Base-by-base conservation (phyloP, 2,797 vertebrate genomes). In the Crypturellus tataupa region DNA sequence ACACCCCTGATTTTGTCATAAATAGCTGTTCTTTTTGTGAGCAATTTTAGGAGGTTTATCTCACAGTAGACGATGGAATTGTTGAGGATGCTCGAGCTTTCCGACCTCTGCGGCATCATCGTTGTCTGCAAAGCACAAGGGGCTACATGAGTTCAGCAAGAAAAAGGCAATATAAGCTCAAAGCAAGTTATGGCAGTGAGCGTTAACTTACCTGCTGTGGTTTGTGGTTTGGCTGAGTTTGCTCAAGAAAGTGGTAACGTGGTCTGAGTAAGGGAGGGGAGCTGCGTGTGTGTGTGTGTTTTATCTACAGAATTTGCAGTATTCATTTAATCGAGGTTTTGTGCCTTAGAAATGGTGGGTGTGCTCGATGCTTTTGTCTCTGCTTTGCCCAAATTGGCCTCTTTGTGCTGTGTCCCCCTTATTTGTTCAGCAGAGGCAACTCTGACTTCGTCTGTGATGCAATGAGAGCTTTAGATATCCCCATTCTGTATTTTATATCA, bases 391-490 rank as follows among this genome's bases (percentile, higher is more conserved):
- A 40, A 47, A 55, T 62, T 29, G 31, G 13, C 29, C 39, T 62
- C 78, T 76, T 46, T 25, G 49, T 23, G 9, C 20, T 12, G 2
- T 6, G 3, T 5, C 47, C 70, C 68, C 49, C 51, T 20, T 6
- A 18, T 11, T 79, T 68, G 29, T 60, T 68, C 6, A 53, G 44
- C 58, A 58, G 56, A 86, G 58, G 37, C 27, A 31, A 11, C 25
- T 0, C 58, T 33, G 70, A 19, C 55, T 25, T 10, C 29, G 55
- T 10, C 0, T 2, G 39, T 10, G 68, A 29, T 10, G 1, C 4
- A 3, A 55, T 9, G n/a, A 91, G 47, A 69, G 0, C 3, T 39
- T 29, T 4, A 40, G 56, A 27, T 64, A 29, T 12, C 67, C 44
- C 69, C 29, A 7, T 60, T 93, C 37, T 39, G 37, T 10, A 39